Evolutionary conservation across 2,888 invertebrate genomes (phyloP).

Genomic region (Poecilobothrus nobilitatus): DNA sequence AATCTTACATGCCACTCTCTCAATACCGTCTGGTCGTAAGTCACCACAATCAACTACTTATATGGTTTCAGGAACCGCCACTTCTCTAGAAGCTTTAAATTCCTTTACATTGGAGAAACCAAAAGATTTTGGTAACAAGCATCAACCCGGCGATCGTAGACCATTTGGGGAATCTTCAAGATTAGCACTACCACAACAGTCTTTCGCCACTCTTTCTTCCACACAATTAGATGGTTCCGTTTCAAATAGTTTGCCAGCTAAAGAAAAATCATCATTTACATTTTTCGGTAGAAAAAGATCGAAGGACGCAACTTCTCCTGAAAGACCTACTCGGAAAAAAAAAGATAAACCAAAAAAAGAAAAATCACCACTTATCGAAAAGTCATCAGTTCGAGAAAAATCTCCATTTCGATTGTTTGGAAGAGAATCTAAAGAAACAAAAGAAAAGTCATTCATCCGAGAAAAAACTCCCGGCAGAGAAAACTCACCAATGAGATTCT

Average conservation of each 20-base stretch:
- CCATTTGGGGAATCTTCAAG: neutral
- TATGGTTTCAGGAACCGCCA: neutral
- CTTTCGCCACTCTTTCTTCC: neutral
- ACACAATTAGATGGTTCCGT: neutral
- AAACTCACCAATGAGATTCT: neutral
- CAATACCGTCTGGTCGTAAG: neutral
- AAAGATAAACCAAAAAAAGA: neutral
- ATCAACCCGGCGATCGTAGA: neutral
- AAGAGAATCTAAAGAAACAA: neutral
- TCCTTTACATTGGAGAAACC: neutral
- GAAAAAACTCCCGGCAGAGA: neutral
- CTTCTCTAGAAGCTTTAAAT: neutral
- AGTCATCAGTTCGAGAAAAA: neutral
- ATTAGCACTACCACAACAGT: neutral
- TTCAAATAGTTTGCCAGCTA: neutral
- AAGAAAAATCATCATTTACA: slow-evolving; percentile 7
- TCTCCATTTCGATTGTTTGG: neutral
- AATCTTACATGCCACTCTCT: neutral
- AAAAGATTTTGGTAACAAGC: no score
- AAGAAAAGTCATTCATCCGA: neutral
- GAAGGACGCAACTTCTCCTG: neutral
- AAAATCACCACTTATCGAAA: neutral
- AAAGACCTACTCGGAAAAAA: neutral
- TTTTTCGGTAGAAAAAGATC: slow-evolving; percentile 4
- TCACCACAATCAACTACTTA: neutral